Evolutionary conservation across 1,140 invertebrate species (phyloP).

Genomic region (Lordiphosa collinella): DNA sequence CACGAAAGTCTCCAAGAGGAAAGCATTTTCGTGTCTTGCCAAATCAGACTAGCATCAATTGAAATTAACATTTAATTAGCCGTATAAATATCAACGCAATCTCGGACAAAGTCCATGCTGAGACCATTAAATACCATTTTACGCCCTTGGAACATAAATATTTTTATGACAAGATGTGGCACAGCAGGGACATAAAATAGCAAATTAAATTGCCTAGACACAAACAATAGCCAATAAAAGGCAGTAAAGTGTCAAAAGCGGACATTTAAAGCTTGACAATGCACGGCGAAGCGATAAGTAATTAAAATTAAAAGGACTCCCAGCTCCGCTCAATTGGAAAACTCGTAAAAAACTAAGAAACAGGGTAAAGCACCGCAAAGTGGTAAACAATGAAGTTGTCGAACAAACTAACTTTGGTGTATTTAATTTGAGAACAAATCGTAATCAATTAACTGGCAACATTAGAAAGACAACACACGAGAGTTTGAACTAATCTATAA

Average conservation of each 20-base stretch:
- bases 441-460: too few species aligned
- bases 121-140: slow-evolving; percentile 55
- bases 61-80: slow-evolving; percentile 73
- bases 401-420: too few species aligned
- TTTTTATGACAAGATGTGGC: slow-evolving; percentile 53
- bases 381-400: slow-evolving; percentile 5
- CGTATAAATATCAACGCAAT: slow-evolving; percentile 44
- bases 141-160: slow-evolving; percentile 56
- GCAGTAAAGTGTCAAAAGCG: slow-evolving; percentile 58
- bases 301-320: slow-evolving; percentile 41
- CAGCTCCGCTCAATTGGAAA: too few species aligned
- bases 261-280: slow-evolving; percentile 65
- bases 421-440: too few species aligned
- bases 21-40: slow-evolving; percentile 7
- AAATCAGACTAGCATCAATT: slow-evolving; percentile 53
- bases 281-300: slow-evolving; percentile 52
- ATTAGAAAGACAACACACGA: too few species aligned
- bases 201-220: slow-evolving; percentile 41
- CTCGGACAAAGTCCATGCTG: slow-evolving; percentile 26
- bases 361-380: neutral
- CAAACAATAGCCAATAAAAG: slow-evolving; percentile 61
- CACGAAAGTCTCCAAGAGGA: slow-evolving; percentile 11
- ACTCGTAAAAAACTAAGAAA: slow-evolving; percentile 1
- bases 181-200: slow-evolving; percentile 35
- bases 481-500: too few species aligned